A percentile compares a stretch with the other conserved stretches of the same genome.
Conservation (phyloP, 1,140 invertebrate species). For the Leptinotarsa defecta region DNA sequence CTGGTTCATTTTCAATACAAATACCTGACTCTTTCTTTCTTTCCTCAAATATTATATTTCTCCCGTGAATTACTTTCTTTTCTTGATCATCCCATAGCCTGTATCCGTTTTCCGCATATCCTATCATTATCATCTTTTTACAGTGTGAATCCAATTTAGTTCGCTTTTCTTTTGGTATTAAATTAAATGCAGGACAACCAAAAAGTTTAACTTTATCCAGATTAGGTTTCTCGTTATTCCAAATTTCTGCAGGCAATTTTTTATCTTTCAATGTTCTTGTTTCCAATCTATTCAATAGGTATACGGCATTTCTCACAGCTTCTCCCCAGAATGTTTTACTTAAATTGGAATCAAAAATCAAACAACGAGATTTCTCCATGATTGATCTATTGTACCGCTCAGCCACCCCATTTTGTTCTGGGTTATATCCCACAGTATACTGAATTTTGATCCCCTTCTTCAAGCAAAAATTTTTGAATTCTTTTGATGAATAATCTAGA, state of each 20-base stretch:
- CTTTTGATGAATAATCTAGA: slow-evolving; percentile 37
- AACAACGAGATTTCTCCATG: slow-evolving; percentile 46
- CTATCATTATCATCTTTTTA: slow-evolving; percentile 37
- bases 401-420: slow-evolving; percentile 54
- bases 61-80: slow-evolving; percentile 41
- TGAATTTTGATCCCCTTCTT: slow-evolving; percentile 37
- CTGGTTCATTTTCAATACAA: background rate
- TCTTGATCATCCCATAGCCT: slow-evolving; percentile 40
- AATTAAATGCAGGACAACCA: slow-evolving; percentile 46
- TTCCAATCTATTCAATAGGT: slow-evolving; percentile 55
- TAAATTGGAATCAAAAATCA: slow-evolving; percentile 46
- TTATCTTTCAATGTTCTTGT: slow-evolving; percentile 32
- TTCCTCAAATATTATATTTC: slow-evolving; percentile 50
- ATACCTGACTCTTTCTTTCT: background rate
- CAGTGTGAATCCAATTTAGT: slow-evolving; percentile 38
- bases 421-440: slow-evolving; percentile 45
- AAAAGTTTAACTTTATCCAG: slow-evolving; percentile 45
- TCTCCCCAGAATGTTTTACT: slow-evolving; percentile 48
- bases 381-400: slow-evolving; percentile 55
- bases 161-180: slow-evolving; percentile 37
- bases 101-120: slow-evolving; percentile 39
- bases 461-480: slow-evolving; percentile 39
- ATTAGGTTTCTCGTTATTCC: slow-evolving; percentile 31
- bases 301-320: slow-evolving; percentile 51
- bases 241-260: slow-evolving; percentile 33